These are phyloP conservation scores for Eulemur coronatus DNA, from an alignment of 2,797 vertebrate genomes.

Conservation along the genomic window DNA sequence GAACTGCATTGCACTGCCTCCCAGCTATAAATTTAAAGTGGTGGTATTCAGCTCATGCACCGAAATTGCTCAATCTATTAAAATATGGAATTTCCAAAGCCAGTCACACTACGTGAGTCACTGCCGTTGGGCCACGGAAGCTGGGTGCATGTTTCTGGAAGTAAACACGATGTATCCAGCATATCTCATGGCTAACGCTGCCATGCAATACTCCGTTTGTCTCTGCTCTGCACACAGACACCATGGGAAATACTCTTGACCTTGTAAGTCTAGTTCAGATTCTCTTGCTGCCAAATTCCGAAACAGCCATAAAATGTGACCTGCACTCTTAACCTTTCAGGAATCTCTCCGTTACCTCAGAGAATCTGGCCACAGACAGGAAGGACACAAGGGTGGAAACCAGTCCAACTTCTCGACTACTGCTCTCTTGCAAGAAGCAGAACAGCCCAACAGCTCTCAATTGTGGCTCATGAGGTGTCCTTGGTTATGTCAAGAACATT, in stretches of 20 bases:
- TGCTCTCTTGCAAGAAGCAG: not conserved
- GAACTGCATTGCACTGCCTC: not conserved
- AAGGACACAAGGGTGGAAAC: not conserved
- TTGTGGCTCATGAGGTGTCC: not conserved
- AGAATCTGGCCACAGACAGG: not conserved
- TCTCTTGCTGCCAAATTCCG: slow-evolving; percentile 49
- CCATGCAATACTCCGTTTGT: not conserved
- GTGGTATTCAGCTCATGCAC: not conserved
- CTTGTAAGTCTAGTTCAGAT: slow-evolving; percentile 42
- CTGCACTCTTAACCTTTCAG: slow-evolving; percentile 27
- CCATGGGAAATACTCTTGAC: slow-evolving; percentile 4
- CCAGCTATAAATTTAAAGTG: not conserved
- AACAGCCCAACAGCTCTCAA: not conserved
- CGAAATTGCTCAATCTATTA: not conserved
- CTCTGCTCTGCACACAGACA: not conserved
- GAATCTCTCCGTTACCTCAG: not conserved
- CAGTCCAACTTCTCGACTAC: not conserved
- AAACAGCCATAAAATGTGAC: slow-evolving; percentile 57
- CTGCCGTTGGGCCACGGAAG: not conserved
- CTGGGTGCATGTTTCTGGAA: not conserved
- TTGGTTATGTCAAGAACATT: not conserved
- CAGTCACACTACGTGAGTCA: not conserved
- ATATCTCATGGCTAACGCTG: not conserved
- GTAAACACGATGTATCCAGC: not conserved
- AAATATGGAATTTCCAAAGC: slow-evolving; percentile 17